Evolutionary conservation across 2,797 vertebrate genomes (phyloP), one percentile per base, ranked within the genome.

Genomic region (Sebastes vulpes): DNA sequence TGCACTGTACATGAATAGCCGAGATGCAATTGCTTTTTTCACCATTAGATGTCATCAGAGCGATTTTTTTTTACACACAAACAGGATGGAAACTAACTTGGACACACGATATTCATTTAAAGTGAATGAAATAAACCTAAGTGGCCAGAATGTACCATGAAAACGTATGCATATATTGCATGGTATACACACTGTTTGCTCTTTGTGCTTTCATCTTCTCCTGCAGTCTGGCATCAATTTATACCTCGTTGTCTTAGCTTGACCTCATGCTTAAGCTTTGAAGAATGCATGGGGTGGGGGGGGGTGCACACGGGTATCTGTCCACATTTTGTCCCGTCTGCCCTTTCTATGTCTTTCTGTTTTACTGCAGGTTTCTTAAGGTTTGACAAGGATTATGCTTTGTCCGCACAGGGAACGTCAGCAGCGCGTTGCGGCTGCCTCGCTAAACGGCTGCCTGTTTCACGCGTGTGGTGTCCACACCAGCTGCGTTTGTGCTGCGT

Each of bases 151-250:
- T 58, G 29, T 32, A 32, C 3, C 20, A 50, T 4, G 23, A 10
- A 32, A 59, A 35, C 0, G 0, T 38, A 38, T 42, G 11, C 16
- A 25, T 35, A n/a, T 8, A 21, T 20, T 21, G 18, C 32, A 16
- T 14, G 11, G 21, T 61, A 28, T 59, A 14, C 6, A 14, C 26
- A 4, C 10, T 16, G 65, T 48, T 58, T 50, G n/a, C 52, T 75
- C 31, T 72, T 52, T 31, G 9, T 48, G 25, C 75, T 87, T 87
- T 88, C 61, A 86, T 92, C 84, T 87, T 75, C 42, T 81, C 7
- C 58, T 50, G 50, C 46, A 14, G 68, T 87, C 77, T 93, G 87
- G 84, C 70, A 86, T 87, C 75, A 83, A 81, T 91, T 84, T 87
- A 25, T 28, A 76, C 57, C 70, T 71, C 61, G 56, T 65, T 84